These are phyloP conservation scores for Gastrophysa polygoni DNA, from an alignment of 2,888 invertebrate genomes.

Conservation along the genomic window DNA sequence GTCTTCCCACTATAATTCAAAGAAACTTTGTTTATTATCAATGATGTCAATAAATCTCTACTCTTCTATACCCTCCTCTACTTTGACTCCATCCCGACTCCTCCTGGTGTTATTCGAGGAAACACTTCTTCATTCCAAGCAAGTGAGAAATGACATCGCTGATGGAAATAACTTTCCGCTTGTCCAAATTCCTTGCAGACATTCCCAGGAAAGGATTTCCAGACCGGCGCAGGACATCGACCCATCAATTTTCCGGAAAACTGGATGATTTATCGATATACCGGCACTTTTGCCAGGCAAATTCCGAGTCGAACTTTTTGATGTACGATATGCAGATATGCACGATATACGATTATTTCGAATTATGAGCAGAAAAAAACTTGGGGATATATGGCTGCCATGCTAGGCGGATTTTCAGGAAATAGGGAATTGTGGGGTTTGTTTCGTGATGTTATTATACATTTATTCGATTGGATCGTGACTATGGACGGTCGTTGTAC, in stretches of 20 bases:
- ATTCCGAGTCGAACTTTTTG: conserved; percentile 12
- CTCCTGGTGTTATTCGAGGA: neutral
- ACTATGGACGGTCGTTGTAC: neutral
- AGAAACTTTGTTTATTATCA: too few relatives aligned
- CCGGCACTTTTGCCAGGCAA: conserved; percentile 2
- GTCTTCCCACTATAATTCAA: too few relatives aligned
- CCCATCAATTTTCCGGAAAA: neutral
- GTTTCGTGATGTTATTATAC: conserved; percentile 2
- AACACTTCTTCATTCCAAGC: neutral
- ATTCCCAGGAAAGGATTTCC: neutral
- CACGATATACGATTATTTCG: conserved; percentile 15
- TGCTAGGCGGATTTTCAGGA: neutral
- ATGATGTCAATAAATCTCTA: too few relatives aligned
- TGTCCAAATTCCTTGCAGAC: neutral
- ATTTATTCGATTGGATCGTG: too few relatives aligned
- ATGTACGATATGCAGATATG: conserved; percentile 10
- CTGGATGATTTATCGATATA: conserved; percentile 3
- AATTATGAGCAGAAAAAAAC: conserved; percentile 8
- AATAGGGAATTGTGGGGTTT: neutral
- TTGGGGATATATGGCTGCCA: neutral
- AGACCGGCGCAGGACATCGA: neutral
- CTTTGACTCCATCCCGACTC: neutral
- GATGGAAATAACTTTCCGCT: conserved; percentile 14
- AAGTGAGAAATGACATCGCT: neutral
- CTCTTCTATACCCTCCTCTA: too few relatives aligned